Conservation (phyloP, 2,797 vertebrate species). For the Octomys mimax region DNA sequence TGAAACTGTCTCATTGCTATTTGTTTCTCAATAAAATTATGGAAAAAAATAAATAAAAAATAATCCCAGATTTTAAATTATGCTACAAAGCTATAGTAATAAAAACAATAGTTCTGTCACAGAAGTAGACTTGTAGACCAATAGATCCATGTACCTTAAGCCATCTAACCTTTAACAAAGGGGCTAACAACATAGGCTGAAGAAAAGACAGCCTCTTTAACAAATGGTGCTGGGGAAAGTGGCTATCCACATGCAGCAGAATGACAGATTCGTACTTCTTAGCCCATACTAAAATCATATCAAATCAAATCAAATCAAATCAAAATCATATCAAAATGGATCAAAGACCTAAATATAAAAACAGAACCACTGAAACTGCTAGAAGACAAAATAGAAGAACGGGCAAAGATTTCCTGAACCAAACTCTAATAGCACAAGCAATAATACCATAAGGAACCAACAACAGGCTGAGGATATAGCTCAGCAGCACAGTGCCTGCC, state of each 20-base stretch:
- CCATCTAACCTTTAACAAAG: neutral
- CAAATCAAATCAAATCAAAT: no score
- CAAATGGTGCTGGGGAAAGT: neutral
- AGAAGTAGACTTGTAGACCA: neutral
- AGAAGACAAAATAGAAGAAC: neutral
- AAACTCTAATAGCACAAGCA: neutral
- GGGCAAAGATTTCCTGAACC: neutral
- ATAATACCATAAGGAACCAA: neutral
- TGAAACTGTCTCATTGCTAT: no score
- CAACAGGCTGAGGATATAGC: no score
- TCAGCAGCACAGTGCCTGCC: no score
- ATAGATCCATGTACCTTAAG: neutral
- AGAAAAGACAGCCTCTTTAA: neutral
- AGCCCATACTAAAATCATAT: neutral
- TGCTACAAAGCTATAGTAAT: neutral
- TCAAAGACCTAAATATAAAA: neutral
- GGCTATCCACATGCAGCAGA: neutral
- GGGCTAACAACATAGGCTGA: neutral
- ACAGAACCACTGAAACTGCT: neutral
- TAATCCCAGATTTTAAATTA: neutral
- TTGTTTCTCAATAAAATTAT: no score
- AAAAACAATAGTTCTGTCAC: neutral
- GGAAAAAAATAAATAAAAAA: no score
- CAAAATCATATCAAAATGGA: neutral
- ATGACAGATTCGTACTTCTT: neutral